These are phyloP conservation scores for Miichthys miiuy DNA, from an alignment of 2,797 vertebrate genomes.

Conservation along the genomic window DNA sequence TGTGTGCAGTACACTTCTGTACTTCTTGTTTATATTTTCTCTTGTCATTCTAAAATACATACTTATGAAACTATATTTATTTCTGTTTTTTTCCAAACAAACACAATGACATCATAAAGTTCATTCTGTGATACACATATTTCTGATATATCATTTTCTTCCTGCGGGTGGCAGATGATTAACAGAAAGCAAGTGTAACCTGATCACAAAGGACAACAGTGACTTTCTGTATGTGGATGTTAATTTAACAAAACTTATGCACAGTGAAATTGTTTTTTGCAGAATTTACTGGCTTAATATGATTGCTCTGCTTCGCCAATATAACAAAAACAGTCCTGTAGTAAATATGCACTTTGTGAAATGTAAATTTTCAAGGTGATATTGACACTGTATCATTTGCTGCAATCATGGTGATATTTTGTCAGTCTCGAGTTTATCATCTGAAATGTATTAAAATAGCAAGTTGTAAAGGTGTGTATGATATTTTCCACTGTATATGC, in stretches of 20 bases:
- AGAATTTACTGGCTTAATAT: too few relatives aligned
- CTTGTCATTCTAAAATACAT: not conserved
- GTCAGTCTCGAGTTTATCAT: not conserved
- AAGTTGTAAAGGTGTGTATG: too few relatives aligned
- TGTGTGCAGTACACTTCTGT: not conserved
- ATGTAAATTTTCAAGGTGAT: too few relatives aligned
- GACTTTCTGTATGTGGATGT: too few relatives aligned
- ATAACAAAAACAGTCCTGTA: too few relatives aligned
- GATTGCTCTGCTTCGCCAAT: not conserved
- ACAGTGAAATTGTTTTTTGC: too few relatives aligned
- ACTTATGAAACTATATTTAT: not conserved
- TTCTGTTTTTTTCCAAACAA: not conserved
- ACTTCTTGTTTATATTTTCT: not conserved
- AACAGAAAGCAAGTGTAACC: not conserved
- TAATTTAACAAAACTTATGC: too few relatives aligned
- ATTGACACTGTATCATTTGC: not conserved
- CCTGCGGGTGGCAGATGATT: not conserved
- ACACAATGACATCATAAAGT: not conserved
- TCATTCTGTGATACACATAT: too few relatives aligned
- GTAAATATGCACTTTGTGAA: too few relatives aligned
- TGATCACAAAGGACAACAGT: not conserved
- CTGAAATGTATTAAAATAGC: not conserved
- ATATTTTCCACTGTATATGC: not conserved
- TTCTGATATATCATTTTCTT: not conserved
- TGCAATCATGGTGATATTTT: not conserved